Evolutionary conservation across 1,140 invertebrate genomes (phyloP), one percentile per base, ranked within the genome.

Genomic region (Galleria mellonella): DNA sequence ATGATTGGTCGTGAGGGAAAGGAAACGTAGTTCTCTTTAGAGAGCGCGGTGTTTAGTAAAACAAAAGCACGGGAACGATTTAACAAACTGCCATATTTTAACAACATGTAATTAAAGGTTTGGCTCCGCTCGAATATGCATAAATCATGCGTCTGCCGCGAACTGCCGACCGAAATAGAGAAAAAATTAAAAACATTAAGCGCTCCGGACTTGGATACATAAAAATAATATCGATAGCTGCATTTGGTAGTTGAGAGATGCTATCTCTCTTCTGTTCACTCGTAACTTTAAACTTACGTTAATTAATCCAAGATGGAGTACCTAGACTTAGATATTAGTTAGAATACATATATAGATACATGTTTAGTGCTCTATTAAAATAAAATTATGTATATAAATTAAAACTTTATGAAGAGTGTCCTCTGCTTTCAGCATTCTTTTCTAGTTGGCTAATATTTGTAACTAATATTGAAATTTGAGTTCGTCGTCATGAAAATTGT

Each of bases 11-110:
- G 33, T 14, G 48, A 39, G 42, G 46, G 47, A 74, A 78, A 71
- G 73, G 55, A 71, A 72, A 69, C 53, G 56, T 63, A 63, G 61
- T 62, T 67, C 59, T 46, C 47, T 61, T 66, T 61, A 67, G 64
- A 70, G 67, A 68, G 62, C 53, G 67, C 69, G 73, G 72, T 58
- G 65, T 67, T 67, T 62, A 61, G 66, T 77, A 74, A 85, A 81
- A 83, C 79, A 83, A 86, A 85, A 83, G 75, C 70, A 73, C 53
- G 51, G 55, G 58, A 76, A 81, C 71, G 71, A 77, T 83, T 79
- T 86, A 81, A 86, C 79, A 83, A 83, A 83, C 82, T 86, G 82
- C 77, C 81, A 86, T 86, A 83, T 83, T 83, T 86, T 86, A 86
- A 83, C 79, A 86, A 83, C 82, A 68, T 82, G 69, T 85, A 85